These are phyloP conservation scores for Frankliniella fusca DNA, from an alignment of 2,888 invertebrate species.

Conservation along the genomic window DNA sequence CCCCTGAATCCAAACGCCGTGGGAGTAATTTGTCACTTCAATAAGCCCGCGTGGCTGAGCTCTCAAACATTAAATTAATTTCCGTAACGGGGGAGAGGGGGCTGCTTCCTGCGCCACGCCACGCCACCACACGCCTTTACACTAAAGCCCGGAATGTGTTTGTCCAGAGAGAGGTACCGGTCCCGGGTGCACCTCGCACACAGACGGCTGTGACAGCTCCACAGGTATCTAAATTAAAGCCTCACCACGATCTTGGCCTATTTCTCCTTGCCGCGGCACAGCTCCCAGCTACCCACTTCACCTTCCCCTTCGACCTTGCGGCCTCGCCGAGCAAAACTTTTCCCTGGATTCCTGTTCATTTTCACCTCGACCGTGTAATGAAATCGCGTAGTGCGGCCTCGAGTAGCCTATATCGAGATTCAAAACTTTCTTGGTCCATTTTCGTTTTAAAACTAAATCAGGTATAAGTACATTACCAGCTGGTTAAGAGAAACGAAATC, in stretches of 20 bases:
- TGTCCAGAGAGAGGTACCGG: conserved; percentile 50
- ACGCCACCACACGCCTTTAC: background rate
- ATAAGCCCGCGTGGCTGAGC: background rate
- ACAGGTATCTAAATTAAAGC: conserved; percentile 60
- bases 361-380: background rate
- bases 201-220: conserved; percentile 90
- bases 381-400: conserved; percentile 5
- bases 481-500: too few species aligned
- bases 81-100: conserved; percentile 36
- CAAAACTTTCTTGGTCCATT: conserved; percentile 14
- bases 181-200: conserved; percentile 85
- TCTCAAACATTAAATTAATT: background rate
- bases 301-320: conserved; percentile 29
- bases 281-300: too few species aligned
- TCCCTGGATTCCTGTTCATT: background rate
- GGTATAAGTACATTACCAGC: too few species aligned
- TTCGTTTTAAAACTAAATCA: background rate
- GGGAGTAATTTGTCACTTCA: background rate
- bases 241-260: conserved; percentile 33
- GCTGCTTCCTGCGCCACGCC: background rate
- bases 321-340: conserved; percentile 33
- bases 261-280: conserved; percentile 30
- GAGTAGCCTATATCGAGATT: conserved; percentile 13
- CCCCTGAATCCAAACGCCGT: background rate
- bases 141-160: conserved; percentile 11